phyloP scores from a whole-genome alignment of 2,113 vertebrate species.

The Salvator merianae region DNA sequence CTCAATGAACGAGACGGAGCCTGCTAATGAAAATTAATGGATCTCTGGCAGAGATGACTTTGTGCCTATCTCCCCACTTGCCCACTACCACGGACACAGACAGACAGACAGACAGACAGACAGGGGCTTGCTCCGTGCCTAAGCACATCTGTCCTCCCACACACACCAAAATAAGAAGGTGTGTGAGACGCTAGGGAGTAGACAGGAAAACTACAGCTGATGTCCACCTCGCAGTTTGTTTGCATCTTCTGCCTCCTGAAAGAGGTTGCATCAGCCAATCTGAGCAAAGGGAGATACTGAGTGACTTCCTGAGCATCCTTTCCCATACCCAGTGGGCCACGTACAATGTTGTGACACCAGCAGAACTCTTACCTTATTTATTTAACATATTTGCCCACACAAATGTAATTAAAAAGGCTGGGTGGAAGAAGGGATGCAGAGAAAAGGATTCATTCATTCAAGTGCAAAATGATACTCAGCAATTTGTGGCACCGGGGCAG shows the following conservation, averaged over 20 bases:
- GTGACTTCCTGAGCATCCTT: no score
- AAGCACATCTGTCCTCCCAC: background rate
- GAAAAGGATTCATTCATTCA: no score
- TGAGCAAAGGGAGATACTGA: background rate
- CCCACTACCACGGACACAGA: background rate
- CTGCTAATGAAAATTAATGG: background rate
- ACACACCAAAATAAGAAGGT: no score
- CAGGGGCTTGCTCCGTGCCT: no score
- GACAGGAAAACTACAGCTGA: background rate
- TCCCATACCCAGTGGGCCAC: no score
- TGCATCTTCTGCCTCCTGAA: background rate
- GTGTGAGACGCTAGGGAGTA: background rate
- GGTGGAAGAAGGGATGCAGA: no score
- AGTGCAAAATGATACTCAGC: no score
- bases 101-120: background rate
- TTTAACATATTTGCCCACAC: no score
- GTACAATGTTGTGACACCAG: no score
- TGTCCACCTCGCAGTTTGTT: background rate
- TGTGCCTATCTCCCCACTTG: conserved; percentile 1
- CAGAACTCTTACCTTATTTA: no score
- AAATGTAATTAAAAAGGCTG: no score
- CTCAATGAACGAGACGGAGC: conserved; percentile 4
- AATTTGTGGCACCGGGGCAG: no score
- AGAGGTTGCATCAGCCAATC: background rate
- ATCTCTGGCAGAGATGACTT: rapidly evolving